phyloP scores from a whole-genome alignment of 23 tunicate species.

The Trididemnum nubilum region DNA sequence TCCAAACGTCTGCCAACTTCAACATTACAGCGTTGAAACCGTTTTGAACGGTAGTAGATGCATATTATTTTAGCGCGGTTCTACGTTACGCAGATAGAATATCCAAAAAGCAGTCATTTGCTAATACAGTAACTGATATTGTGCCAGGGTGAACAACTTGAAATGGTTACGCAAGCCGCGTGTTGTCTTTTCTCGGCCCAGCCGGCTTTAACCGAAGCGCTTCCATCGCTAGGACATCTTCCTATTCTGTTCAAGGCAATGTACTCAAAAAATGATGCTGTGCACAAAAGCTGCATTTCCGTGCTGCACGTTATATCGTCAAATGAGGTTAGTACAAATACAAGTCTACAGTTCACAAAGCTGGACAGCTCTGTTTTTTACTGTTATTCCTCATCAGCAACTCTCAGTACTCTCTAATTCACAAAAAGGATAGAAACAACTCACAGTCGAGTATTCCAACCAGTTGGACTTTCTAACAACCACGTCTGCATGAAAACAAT shows the following conservation, averaged over 20 bases:
- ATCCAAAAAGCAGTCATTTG: no score
- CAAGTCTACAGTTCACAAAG: not conserved
- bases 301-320: constrained; percentile 72
- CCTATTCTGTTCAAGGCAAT: constrained; percentile 80
- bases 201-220: constrained; percentile 72
- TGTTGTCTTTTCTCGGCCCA: constrained; percentile 80
- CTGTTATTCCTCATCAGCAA: not conserved
- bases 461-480: no score
- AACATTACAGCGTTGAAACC: no score
- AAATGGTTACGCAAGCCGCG: constrained; percentile 89
- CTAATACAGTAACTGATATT: no score
- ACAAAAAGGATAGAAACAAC: no score
- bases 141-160: constrained; percentile 84
- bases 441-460: no score
- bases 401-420: no score
- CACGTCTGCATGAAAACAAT: no score
- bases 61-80: no score
- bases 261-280: constrained; percentile 73
- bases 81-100: no score
- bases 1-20: no score
- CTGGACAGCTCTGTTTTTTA: not conserved
- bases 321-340: constrained; percentile 76
- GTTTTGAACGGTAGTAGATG: no score
- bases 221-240: constrained; percentile 83
- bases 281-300: constrained; percentile 76